Evolutionary conservation across 2,888 invertebrate genomes (phyloP), one percentile per base, ranked within the genome.

Genomic region (Epinotia ramella): DNA sequence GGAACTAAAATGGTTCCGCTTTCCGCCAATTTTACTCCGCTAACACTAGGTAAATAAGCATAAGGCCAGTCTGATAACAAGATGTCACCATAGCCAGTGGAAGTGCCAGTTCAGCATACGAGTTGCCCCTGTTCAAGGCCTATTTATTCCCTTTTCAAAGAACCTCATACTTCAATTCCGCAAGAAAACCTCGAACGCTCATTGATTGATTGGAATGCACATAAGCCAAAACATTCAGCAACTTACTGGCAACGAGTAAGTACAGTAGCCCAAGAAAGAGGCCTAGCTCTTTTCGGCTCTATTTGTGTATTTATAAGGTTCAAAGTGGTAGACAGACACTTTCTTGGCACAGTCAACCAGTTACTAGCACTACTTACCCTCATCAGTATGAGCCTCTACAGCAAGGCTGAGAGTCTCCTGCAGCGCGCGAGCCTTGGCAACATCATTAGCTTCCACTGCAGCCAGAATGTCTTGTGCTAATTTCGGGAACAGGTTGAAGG

Each of bases 401-500:
- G 95, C 94, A 74, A 92, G 84, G 66, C 91, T 92, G 1, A 96
- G 88, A 77, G 93, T 90, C 77, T 95, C 91, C 82, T 97, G 97
- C 53, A 94, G 82, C 2, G 85, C 80, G 79, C 87, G 93, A 0
- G 96, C 96, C 77, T 86, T 89, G 0, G 83, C 81, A 0, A 95
- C 82, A 66, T 95, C 91, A 6, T 94, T 95, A 7, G 85, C 87
- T 67, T 92, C 91, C 6, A 96, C 91, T 40, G 94, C 94, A 16
- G 95, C 87, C 66, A 95, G 81, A 78, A 97, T 96, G 68, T 95
- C 89, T 11, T 94, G 87, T 13, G 95, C 95, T 28, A 95, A 84
- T 78, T 94, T 90, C 1, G 97, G 96, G 82, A 96, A 95, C 79
- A 97, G 90, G 84, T 96, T 97, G 77, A 96, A 94, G 2, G 96